Evolutionary conservation across 2,113 vertebrate genomes (phyloP).

Genomic region (Rousettus leschenaultii): DNA sequence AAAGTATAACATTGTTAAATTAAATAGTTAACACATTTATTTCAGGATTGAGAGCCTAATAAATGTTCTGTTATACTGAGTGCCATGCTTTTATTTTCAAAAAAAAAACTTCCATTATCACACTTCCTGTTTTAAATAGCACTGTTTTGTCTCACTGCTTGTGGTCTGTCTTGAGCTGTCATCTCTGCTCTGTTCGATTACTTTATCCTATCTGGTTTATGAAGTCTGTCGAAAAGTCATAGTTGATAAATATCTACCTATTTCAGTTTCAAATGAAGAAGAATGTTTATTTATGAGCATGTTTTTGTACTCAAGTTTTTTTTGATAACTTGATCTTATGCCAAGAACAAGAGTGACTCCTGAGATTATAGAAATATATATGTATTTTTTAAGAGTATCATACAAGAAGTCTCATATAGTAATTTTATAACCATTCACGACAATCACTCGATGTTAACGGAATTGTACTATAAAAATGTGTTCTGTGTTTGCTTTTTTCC

Average conservation of each 20-base stretch:
- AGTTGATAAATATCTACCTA: background rate
- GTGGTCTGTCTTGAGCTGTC: background rate
- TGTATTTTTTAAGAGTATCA: background rate
- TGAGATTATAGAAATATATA: background rate
- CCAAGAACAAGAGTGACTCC: background rate
- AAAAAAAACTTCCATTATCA: background rate
- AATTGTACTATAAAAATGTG: background rate
- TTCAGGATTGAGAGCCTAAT: background rate
- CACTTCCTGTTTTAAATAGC: background rate
- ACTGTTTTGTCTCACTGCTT: background rate
- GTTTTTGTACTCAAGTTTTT: background rate
- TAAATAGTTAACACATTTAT: background rate
- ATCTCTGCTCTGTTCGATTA: background rate
- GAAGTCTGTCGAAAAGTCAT: background rate
- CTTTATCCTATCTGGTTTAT: background rate
- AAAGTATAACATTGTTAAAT: background rate
- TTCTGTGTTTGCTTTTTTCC: background rate
- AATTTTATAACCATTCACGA: background rate
- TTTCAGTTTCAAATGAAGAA: slow-evolving; percentile 30
- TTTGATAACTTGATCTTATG: background rate
- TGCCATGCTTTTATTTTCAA: background rate
- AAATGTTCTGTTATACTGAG: background rate
- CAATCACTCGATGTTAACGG: background rate
- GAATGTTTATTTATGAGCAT: background rate
- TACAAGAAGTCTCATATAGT: background rate